These are phyloP conservation scores for Nothobranchius furzeri DNA, from an alignment of 2,113 vertebrate species.

Conservation along the genomic window DNA sequence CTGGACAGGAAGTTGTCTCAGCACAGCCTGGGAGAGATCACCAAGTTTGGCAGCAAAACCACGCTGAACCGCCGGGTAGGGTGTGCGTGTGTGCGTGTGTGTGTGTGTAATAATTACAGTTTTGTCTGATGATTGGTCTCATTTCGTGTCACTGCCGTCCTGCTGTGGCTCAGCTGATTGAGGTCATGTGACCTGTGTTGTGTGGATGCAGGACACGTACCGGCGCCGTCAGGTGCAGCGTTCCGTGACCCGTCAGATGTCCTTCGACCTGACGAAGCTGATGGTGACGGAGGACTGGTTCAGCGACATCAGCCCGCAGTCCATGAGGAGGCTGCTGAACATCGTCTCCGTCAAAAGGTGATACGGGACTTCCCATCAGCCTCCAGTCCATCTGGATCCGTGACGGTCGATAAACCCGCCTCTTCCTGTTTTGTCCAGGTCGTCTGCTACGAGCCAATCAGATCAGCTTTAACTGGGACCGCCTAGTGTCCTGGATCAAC, in stretches of 20 bases:
- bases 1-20: slow-evolving; percentile 92
- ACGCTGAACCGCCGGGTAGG: slow-evolving; percentile 90
- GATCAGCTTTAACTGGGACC: slow-evolving; percentile 96
- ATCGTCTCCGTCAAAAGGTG: slow-evolving; percentile 98
- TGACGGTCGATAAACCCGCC: neutral
- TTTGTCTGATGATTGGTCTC: no score
- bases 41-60: slow-evolving; percentile 92
- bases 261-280: slow-evolving; percentile 94
- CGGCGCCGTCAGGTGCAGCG: slow-evolving; percentile 92
- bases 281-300: slow-evolving; percentile 98
- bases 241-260: slow-evolving; percentile 94
- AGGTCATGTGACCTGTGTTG: slow-evolving; percentile 12
- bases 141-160: no score
- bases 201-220: slow-evolving; percentile 88
- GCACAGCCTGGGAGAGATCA: slow-evolving; percentile 90
- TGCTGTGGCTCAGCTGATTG: neutral
- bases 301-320: slow-evolving; percentile 97
- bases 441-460: slow-evolving; percentile 95
- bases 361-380: neutral
- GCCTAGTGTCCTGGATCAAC: slow-evolving; percentile 98
- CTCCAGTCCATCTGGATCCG: neutral
- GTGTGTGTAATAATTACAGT: no score
- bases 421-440: slow-evolving; percentile 70
- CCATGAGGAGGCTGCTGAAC: slow-evolving; percentile 94
- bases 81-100: neutral